Evolutionary conservation across 2,797 vertebrate species (phyloP).

Genomic region (Leptatherina wallacei): DNA sequence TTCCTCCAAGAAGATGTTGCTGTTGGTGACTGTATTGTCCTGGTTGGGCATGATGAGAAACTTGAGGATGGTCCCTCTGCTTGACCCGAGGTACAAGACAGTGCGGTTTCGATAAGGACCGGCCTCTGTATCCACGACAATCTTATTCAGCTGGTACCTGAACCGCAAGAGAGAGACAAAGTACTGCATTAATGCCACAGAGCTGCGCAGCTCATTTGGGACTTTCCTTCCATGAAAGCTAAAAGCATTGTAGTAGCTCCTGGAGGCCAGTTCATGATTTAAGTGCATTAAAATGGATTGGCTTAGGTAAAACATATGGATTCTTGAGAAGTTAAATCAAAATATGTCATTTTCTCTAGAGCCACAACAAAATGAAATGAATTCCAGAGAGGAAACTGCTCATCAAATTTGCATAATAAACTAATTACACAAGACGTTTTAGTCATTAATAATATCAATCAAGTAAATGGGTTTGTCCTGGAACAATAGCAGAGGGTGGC

Average conservation of each 20-base stretch:
- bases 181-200: slow-evolving; percentile 4
- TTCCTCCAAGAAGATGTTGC: slow-evolving; percentile 90
- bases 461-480: slow-evolving; percentile 63
- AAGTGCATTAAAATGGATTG: slow-evolving; percentile 48
- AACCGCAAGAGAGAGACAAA: slow-evolving; percentile 33
- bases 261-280: slow-evolving; percentile 38
- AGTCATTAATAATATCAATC: slow-evolving; percentile 77
- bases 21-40: slow-evolving; percentile 75
- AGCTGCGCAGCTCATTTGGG: slow-evolving; percentile 8
- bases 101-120: slow-evolving; percentile 92
- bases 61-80: slow-evolving; percentile 92
- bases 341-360: slow-evolving; percentile 51
- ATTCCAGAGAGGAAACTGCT: slow-evolving; percentile 59
- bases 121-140: slow-evolving; percentile 90
- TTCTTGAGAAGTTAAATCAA: slow-evolving; percentile 49
- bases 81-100: slow-evolving; percentile 93
- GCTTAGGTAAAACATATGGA: slow-evolving; percentile 47
- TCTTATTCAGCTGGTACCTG: slow-evolving; percentile 93
- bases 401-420: slow-evolving; percentile 73
- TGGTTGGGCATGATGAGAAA: slow-evolving; percentile 90
- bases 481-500: slow-evolving; percentile 59
- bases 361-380: slow-evolving; percentile 51
- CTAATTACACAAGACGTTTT: slow-evolving; percentile 62
- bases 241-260: slow-evolving; percentile 34
- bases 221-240: slow-evolving; percentile 21